Conservation (phyloP, 2,888 invertebrate species). For the Pandemis corylana region DNA sequence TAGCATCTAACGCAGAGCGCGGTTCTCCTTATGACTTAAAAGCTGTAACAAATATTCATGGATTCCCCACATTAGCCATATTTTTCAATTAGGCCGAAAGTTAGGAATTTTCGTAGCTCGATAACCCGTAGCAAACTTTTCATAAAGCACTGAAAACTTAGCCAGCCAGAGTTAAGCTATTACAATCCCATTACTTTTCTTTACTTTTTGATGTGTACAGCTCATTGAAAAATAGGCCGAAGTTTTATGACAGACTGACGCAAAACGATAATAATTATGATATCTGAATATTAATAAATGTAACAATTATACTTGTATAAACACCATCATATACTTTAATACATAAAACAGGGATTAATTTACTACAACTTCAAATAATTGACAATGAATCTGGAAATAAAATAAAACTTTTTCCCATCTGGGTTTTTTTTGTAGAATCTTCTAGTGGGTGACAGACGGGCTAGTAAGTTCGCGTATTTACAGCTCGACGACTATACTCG, state of each 20-base stretch:
- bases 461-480: no score
- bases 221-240: conserved; percentile 37
- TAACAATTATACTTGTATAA: not conserved
- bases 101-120: conserved; percentile 12
- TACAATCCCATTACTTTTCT: not conserved
- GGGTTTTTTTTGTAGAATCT: no score
- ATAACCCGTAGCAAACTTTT: conserved; percentile 1
- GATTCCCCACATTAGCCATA: conserved; percentile 77
- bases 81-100: conserved; percentile 56
- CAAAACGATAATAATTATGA: not conserved
- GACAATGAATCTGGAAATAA: not conserved
- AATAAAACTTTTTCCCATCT: no score
- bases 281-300: not conserved
- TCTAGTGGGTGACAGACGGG: no score
- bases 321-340: not conserved
- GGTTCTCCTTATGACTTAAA: conserved; percentile 77
- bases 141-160: not conserved
- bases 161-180: not conserved
- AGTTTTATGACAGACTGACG: conserved; percentile 27
- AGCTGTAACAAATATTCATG: conserved; percentile 84
- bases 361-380: not conserved
- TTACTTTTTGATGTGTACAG: not conserved
- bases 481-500: no score
- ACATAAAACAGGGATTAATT: not conserved
- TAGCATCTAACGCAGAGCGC: conserved; percentile 64